Conservation (phyloP, 2,888 invertebrate species). For the Scaeva pyrastri region DNA sequence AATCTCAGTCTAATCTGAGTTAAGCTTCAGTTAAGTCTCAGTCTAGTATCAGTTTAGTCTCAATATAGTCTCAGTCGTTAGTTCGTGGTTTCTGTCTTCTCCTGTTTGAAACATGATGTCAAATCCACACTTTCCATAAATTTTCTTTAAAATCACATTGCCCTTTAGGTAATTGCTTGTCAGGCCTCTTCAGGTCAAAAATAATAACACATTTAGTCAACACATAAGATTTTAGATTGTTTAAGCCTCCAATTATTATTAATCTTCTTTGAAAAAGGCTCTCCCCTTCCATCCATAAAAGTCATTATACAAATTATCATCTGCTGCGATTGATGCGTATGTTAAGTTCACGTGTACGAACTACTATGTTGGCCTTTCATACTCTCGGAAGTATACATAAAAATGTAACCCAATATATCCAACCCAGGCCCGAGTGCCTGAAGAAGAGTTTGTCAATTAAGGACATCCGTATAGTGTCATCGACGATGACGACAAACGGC, state of each 20-base stretch:
- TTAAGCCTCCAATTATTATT: background rate
- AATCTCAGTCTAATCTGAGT: no score
- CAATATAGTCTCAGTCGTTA: no score
- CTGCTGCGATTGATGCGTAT: slow-evolving; percentile 43
- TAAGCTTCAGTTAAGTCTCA: no score
- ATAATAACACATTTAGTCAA: slow-evolving; percentile 17
- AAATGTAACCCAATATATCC: slow-evolving; percentile 64
- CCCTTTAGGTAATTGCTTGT: background rate
- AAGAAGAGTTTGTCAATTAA: slow-evolving; percentile 73
- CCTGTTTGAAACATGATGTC: no score
- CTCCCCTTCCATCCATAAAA: slow-evolving; percentile 25
- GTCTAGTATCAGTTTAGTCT: no score
- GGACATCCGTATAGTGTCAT: slow-evolving; percentile 75
- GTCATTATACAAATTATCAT: slow-evolving; percentile 48
- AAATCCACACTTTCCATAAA: no score
- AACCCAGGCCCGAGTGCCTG: background rate
- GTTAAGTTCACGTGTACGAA: background rate
- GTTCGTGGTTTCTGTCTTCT: no score
- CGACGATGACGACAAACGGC: slow-evolving; percentile 19
- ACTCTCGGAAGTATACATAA: slow-evolving; percentile 29
- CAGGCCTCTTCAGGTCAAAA: background rate
- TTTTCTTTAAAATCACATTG: background rate
- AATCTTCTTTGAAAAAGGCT: background rate
- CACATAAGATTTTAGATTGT: background rate
- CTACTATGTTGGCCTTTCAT: slow-evolving; percentile 9